phyloP scores from a whole-genome alignment of 1,140 invertebrate genomes.

The Drosophila neocordata region DNA sequence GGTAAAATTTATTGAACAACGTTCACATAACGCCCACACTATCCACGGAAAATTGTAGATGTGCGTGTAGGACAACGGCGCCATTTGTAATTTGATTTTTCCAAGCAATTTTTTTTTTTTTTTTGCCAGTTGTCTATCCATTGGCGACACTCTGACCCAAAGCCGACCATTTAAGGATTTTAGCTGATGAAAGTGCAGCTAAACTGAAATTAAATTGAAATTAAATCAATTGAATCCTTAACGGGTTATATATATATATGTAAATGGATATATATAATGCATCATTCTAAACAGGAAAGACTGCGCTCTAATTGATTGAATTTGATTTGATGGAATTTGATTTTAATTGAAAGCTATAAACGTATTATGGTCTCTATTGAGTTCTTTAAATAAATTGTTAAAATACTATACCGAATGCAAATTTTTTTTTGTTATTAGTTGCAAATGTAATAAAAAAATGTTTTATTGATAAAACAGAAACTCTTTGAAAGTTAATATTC shows the following conservation, averaged over 20 bases:
- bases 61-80: slow-evolving; percentile 53
- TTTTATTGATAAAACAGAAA: too few species aligned
- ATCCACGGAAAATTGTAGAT: slow-evolving; percentile 27
- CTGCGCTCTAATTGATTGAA: neutral
- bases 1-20: slow-evolving; percentile 60
- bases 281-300: neutral
- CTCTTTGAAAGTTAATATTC: too few species aligned
- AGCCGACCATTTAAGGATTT: slow-evolving; percentile 62
- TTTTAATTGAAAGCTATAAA: neutral
- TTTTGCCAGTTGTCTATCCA: slow-evolving; percentile 29
- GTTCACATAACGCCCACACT: slow-evolving; percentile 39
- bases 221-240: slow-evolving; percentile 3
- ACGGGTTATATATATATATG: neutral
- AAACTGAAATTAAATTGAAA: slow-evolving; percentile 6
- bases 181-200: slow-evolving; percentile 28
- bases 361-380: too few species aligned
- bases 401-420: too few species aligned
- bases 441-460: too few species aligned
- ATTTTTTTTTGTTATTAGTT: too few species aligned
- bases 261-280: neutral
- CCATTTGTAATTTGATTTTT: slow-evolving; percentile 78
- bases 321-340: neutral
- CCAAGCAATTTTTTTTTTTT: slow-evolving; percentile 8
- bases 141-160: slow-evolving; percentile 62
- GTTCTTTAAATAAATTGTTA: too few species aligned